Evolutionary conservation across 2,888 invertebrate species (phyloP).

Genomic region (Dasysyrphus tricinctus): DNA sequence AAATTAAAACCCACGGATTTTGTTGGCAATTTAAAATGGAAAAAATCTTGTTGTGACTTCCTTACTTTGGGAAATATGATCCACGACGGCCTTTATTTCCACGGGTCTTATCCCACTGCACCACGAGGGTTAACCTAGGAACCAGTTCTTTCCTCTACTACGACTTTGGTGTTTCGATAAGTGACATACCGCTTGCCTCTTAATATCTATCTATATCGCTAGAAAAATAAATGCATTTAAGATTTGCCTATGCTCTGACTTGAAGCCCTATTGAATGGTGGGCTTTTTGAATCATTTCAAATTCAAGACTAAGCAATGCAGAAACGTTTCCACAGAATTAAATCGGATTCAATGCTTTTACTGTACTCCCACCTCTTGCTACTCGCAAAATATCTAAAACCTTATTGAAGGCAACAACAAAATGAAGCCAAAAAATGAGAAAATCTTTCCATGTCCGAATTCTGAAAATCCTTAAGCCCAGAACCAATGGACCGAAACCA

Average conservation of each 20-base stretch:
- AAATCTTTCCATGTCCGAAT: constrained; percentile 9
- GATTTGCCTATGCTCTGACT: neutral
- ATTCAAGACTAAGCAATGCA: neutral
- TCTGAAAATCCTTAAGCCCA: constrained; percentile 27
- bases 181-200: too few species aligned
- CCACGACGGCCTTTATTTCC: too few species aligned
- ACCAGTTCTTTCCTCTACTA: too few species aligned
- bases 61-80: too few species aligned
- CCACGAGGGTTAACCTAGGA: too few species aligned
- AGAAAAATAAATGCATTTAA: too few species aligned
- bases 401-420: neutral
- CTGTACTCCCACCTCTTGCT: neutral
- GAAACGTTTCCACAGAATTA: neutral
- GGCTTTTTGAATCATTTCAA: neutral
- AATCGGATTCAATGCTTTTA: neutral
- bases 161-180: too few species aligned
- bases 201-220: too few species aligned
- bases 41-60: too few species aligned
- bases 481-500: constrained; percentile 55
- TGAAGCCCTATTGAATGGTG: neutral
- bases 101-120: too few species aligned
- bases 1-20: too few species aligned
- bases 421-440: neutral
- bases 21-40: too few species aligned
- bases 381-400: neutral